phyloP scores from a whole-genome alignment of 2,113 vertebrate species.

The Zosterops lateralis region DNA sequence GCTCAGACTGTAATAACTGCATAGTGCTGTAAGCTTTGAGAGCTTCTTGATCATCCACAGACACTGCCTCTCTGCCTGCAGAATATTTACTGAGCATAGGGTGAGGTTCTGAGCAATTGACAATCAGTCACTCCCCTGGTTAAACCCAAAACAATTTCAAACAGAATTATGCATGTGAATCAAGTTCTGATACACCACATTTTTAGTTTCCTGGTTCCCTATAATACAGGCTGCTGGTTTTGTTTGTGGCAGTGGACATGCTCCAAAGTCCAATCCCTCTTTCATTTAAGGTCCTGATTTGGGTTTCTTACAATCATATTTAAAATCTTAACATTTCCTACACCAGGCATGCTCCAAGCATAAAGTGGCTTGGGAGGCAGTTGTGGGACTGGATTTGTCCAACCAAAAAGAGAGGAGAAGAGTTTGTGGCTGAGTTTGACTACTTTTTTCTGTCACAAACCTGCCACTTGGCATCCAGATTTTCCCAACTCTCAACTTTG shows the following conservation, averaged over 20 bases:
- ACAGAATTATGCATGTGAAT: background rate
- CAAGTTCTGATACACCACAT: background rate
- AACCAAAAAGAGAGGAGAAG: background rate
- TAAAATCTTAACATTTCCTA: background rate
- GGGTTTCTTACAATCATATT: background rate
- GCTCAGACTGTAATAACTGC: conserved; percentile 28
- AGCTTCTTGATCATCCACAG: background rate
- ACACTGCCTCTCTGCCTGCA: background rate
- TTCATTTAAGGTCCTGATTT: background rate
- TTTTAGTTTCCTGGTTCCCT: background rate
- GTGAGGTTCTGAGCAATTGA: background rate
- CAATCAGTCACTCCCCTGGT: background rate
- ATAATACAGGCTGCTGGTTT: background rate
- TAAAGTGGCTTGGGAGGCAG: rapidly evolving
- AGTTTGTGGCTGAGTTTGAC: background rate
- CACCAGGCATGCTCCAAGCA: background rate
- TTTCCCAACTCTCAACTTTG: background rate
- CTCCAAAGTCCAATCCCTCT: background rate
- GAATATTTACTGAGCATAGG: background rate
- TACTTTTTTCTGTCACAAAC: background rate
- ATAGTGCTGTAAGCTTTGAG: background rate
- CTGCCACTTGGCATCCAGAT: background rate
- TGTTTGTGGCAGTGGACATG: background rate
- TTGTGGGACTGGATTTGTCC: background rate
- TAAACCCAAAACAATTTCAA: background rate